These are phyloP conservation scores for Mastomys natalensis DNA, from an alignment of 2,113 vertebrate species.

Conservation along the genomic window DNA sequence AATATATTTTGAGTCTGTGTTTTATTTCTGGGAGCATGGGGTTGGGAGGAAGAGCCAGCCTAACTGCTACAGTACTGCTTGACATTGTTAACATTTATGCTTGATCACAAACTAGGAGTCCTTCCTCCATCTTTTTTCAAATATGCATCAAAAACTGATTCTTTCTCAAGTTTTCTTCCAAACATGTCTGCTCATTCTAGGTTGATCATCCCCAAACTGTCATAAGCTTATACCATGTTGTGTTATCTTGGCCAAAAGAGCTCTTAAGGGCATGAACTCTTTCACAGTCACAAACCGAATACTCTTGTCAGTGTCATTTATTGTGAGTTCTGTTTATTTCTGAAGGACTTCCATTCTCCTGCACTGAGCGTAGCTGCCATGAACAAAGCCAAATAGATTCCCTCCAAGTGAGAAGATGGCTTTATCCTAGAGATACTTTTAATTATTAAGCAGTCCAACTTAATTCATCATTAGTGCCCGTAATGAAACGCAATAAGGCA, in stretches of 20 bases:
- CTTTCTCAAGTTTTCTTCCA: not conserved
- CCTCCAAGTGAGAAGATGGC: slow-evolving; percentile 64
- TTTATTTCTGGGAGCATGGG: no score
- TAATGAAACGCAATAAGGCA: slow-evolving; percentile 77
- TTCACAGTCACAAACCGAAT: not conserved
- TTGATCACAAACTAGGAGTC: not conserved
- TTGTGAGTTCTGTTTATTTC: not conserved
- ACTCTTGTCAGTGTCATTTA: not conserved
- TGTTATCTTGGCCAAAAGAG: not conserved
- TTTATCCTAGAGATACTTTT: slow-evolving; percentile 79
- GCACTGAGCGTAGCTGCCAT: not conserved
- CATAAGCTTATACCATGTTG: not conserved
- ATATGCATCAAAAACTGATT: not conserved
- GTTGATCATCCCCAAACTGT: not conserved
- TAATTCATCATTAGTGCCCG: slow-evolving; percentile 79
- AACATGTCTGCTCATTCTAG: not conserved
- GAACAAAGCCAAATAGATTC: slow-evolving; percentile 71
- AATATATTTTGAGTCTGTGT: no score
- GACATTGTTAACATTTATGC: not conserved
- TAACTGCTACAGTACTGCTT: not conserved
- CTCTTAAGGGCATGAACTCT: not conserved
- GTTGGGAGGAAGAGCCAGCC: no score
- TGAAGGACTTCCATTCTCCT: slow-evolving; percentile 49
- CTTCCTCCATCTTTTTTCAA: not conserved
- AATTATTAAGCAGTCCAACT: slow-evolving; percentile 82